Percentiles rank a stretch among this genome's conserved stretches.
These are phyloP conservation scores for Harpalus rufipes DNA, from an alignment of 2,888 invertebrate genomes.

Conservation along the genomic window DNA sequence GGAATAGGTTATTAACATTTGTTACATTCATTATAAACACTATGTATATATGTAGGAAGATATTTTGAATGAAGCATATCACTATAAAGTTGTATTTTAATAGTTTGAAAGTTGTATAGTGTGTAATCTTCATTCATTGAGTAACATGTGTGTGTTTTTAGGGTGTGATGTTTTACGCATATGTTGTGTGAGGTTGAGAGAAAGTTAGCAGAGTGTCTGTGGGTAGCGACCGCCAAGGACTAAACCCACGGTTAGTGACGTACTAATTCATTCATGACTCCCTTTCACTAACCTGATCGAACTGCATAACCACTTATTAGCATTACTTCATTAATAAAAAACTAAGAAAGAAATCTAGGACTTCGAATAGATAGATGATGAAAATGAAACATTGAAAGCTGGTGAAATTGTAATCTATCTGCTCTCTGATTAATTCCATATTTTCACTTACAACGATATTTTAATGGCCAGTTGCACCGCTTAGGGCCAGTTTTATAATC, in stretches of 20 bases:
- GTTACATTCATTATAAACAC: no score
- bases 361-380: neutral
- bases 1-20: no score
- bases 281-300: constrained; percentile 54
- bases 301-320: no score
- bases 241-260: constrained; percentile 59
- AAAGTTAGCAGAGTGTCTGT: neutral
- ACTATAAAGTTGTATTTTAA: neutral
- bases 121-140: constrained; percentile 1
- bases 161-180: constrained; percentile 6
- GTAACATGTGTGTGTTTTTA: constrained; percentile 5
- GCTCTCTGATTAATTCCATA: no score
- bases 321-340: neutral
- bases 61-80: neutral
- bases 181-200: neutral
- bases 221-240: constrained; percentile 46
- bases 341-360: neutral
- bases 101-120: neutral
- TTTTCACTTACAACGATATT: no score
- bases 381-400: neutral
- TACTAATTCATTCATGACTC: constrained; percentile 58
- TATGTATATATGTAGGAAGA: neutral
- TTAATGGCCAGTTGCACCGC: no score
- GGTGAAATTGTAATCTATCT: no score
- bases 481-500: no score